Base-by-base conservation (phyloP, 1,140 invertebrate species). In the Tachypleus tridentatus region DNA sequence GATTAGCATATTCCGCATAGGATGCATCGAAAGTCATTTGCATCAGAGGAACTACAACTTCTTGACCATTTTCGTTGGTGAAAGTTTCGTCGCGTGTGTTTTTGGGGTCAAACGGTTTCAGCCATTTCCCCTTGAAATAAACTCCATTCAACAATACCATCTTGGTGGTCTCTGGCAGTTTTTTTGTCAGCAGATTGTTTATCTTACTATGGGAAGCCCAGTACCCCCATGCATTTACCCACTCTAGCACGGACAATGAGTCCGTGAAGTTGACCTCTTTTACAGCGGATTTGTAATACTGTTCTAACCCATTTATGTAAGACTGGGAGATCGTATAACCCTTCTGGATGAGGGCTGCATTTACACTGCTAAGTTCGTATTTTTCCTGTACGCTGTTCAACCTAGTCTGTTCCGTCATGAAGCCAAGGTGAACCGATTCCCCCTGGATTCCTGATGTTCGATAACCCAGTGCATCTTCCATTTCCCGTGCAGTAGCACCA, bases 211-310 rank as follows among this genome's bases (percentile, higher is more conserved):
- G 74, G 0, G 87, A 89, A 63, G 81, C 80, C 5, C 80, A 66
- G 0, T 77, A 75, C 0, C 88, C 85, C 86, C 86, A 89, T 29
- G 70, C 70, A 71, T 89, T 89, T 3, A 87, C 84, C 88, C 88
- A 93, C 4, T 74, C 67, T 1, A 81, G 80, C 0, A 85, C 77
- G 0, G 67, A 70, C 0, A 29, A 29, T 29, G 56, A 75, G 74
- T 0, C n/a, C 54, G 8, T 56, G n/a, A 56, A 11, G 71, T 93
- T 92, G 57, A 91, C 87, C 4, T 74, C 72, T 3, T 76, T 67
- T 3, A 81, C 80, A 0, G 86, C 77, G 2, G 68, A 70, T 0
- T 70, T 68, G 0, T 84, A 74, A 47, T 69, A 58, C 9, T 84
- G 70, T 1, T 75, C 71, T 67, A 90, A 88, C 75, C 89, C 82